phyloP scores from a whole-genome alignment of 2,797 vertebrate genomes.

The Stomatorhinus walkeri region DNA sequence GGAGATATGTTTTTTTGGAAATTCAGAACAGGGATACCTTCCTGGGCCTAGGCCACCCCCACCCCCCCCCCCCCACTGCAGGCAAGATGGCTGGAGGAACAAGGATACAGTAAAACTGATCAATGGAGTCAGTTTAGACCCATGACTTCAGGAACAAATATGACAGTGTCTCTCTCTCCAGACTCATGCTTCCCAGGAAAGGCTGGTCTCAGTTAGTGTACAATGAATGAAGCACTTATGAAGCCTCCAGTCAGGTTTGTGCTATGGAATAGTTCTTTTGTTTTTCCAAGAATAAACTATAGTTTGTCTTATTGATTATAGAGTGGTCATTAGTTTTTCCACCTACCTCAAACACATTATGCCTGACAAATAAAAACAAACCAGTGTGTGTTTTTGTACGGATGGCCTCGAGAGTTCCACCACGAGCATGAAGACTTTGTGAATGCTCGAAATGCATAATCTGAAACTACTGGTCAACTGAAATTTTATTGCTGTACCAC shows the following conservation, averaged over 20 bases:
- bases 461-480: background rate
- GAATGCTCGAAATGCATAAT: background rate
- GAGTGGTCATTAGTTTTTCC: background rate
- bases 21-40: background rate
- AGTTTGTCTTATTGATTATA: background rate
- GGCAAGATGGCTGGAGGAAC: background rate
- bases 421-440: background rate
- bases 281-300: background rate
- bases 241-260: background rate
- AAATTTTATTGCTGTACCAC: background rate
- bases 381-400: background rate
- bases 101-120: background rate
- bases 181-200: background rate
- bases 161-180: background rate
- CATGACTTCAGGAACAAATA: background rate
- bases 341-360: background rate
- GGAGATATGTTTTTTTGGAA: background rate
- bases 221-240: background rate
- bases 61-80: background rate
- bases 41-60: too few relatives aligned
- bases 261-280: background rate
- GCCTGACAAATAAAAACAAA: background rate
- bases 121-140: background rate
- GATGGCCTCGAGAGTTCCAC: background rate
- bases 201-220: background rate